Evolutionary conservation across 2,888 invertebrate genomes (phyloP).

Genomic region (Andrena fulva): DNA sequence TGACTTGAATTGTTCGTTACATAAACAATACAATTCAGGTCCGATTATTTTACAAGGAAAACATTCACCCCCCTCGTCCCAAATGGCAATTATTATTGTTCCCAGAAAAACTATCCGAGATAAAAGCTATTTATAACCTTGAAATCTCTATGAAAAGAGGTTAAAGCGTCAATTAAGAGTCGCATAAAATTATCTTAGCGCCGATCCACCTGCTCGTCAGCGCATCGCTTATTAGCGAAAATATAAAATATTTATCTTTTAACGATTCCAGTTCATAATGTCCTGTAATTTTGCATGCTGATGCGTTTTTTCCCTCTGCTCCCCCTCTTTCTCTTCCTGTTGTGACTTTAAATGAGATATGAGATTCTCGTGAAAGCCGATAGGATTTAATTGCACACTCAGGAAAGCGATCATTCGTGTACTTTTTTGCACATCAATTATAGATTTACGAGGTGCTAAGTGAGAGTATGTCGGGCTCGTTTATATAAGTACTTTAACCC

Average conservation of each 20-base stretch:
- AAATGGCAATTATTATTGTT: not conserved
- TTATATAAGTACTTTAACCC: slow-evolving; percentile 4
- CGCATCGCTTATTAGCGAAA: not conserved
- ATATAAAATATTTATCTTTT: slow-evolving; percentile 2
- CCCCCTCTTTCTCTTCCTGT: no score
- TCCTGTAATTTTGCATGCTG: not conserved
- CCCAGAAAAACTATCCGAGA: not conserved
- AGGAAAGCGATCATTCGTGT: slow-evolving; percentile 23
- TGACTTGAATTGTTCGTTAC: no score
- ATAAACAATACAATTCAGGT: no score
- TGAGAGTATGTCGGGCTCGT: slow-evolving; percentile 14
- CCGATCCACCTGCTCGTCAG: not conserved
- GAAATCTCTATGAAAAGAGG: not conserved
- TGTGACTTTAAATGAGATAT: not conserved
- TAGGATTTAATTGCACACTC: slow-evolving; percentile 12
- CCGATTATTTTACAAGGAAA: not conserved
- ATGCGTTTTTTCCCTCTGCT: not conserved
- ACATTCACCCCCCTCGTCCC: not conserved
- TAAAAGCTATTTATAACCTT: not conserved
- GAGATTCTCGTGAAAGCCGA: slow-evolving; percentile 3
- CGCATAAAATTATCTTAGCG: slow-evolving; percentile 5
- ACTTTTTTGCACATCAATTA: slow-evolving; percentile 22
- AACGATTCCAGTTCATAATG: slow-evolving; percentile 7
- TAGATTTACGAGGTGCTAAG: slow-evolving; percentile 41
- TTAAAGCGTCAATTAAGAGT: slow-evolving; percentile 4